Base-by-base conservation (phyloP, 2,113 vertebrate species). In the Thamnaconus septentrionalis region DNA sequence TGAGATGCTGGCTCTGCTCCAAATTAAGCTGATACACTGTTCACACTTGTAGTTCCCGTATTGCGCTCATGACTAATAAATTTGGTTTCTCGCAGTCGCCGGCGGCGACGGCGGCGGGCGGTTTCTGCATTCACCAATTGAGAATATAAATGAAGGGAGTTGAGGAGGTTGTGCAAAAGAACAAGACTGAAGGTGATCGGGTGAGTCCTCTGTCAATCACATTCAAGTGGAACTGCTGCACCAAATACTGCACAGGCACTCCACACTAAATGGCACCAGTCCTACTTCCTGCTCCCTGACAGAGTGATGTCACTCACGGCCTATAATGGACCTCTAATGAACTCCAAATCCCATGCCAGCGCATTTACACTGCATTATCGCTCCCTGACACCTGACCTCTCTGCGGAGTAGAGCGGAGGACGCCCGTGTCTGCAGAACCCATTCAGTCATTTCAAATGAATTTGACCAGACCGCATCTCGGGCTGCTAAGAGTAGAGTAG, bases 251-350 rank as follows among this genome's bases (percentile, higher is more conserved):
- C 61, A 56, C 48, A 41, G 50, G 61, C 53, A 47, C 44, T 60
- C 72, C 44, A 44, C 47, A 57, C 75, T 73, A 7, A 54, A 76
- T 55, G 1, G 4, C 67, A 67, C 12, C 66, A 53, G 47, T 63
- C 42, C 57, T 59, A 66, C 63, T 54, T 75, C 41, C 78, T 41
- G 54, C 69, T 73, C 69, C 70, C 78, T 58, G 43, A 66, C 55
- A 66, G 70, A 85, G 66, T 85, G 82, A 78, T 86, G 85, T 83
- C 88, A 88, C 78, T 86, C 81, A 86, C 69, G 71, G 67, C 51
- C 59, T 78, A 64, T 87, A 84, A 88, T 88, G 85, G 79, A 83
- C 66, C 69, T 82, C 72, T 90, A 88, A 88, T 87, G 79, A 90
- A 86, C 80, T 85, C 76, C 66, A 71, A 87, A 76, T 82, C 81